Evolutionary conservation across 2,888 invertebrate species (phyloP).

Genomic region (Halictus quadricinctus): DNA sequence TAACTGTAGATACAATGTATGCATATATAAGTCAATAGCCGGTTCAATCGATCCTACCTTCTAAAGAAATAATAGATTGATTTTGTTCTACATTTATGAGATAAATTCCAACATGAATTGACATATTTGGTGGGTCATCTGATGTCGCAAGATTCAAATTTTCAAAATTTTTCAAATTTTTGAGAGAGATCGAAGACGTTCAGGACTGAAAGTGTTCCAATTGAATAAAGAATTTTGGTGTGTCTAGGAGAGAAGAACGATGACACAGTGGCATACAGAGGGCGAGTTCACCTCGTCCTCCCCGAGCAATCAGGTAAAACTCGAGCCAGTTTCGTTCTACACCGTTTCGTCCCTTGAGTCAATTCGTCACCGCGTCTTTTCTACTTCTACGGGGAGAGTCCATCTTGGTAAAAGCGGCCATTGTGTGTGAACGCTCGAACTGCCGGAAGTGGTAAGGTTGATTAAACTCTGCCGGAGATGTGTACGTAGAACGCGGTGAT

Average conservation of each 20-base stretch:
- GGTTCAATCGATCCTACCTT: too few relatives aligned
- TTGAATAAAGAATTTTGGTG: neutral
- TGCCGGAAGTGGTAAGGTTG: neutral
- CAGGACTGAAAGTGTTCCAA: neutral
- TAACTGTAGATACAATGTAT: too few relatives aligned
- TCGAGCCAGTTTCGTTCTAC: neutral
- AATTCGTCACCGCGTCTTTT: neutral
- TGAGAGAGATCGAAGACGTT: too few relatives aligned
- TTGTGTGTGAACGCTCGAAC: neutral
- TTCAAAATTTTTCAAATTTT: too few relatives aligned
- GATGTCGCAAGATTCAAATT: too few relatives aligned
- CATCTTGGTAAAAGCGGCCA: neutral
- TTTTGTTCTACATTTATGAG: too few relatives aligned
- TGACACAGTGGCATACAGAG: neutral
- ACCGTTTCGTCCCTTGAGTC: neutral
- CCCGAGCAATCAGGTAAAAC: neutral
- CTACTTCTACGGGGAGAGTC: neutral
- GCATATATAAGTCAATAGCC: too few relatives aligned
- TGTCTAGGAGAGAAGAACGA: neutral
- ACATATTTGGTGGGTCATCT: too few relatives aligned
- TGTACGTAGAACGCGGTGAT: neutral
- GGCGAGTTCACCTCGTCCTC: neutral
- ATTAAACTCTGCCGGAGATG: neutral
- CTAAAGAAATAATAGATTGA: too few relatives aligned
- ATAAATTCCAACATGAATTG: too few relatives aligned